phyloP scores from a whole-genome alignment of 2,113 vertebrate genomes.

The Chascanopsetta lugubris region DNA sequence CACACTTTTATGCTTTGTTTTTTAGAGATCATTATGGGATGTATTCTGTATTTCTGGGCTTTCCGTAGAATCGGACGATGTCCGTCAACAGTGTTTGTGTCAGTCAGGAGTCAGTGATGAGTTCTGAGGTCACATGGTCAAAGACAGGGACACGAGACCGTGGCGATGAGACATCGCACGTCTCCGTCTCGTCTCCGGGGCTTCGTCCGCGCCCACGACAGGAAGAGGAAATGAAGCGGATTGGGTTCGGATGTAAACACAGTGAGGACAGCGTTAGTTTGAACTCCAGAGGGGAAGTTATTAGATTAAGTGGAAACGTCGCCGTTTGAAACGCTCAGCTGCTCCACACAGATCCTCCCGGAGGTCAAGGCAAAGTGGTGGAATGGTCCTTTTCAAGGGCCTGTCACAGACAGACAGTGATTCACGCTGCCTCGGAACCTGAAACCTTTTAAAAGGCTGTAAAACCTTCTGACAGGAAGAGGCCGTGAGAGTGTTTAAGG shows the following conservation, averaged over 20 bases:
- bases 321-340: not conserved
- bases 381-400: not conserved
- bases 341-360: constrained; percentile 40
- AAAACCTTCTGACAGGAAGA: constrained; percentile 40
- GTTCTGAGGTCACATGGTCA: no score
- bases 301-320: not conserved
- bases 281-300: not conserved
- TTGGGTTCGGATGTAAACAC: not conserved
- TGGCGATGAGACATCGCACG: not conserved
- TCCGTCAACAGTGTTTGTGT: no score
- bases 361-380: constrained; percentile 45
- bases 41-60: no score
- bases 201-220: not conserved
- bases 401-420: constrained; percentile 16
- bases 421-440: not conserved
- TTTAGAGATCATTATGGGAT: no score
- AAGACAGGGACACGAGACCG: no score
- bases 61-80: no score
- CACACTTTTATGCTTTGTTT: no score
- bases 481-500: not conserved
- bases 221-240: not conserved
- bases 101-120: not conserved
- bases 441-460: constrained; percentile 10
- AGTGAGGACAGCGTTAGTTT: not conserved
- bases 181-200: no score